These are phyloP conservation scores for Myotis findleyi DNA, from an alignment of 2,797 vertebrate genomes.

Conservation along the genomic window DNA sequence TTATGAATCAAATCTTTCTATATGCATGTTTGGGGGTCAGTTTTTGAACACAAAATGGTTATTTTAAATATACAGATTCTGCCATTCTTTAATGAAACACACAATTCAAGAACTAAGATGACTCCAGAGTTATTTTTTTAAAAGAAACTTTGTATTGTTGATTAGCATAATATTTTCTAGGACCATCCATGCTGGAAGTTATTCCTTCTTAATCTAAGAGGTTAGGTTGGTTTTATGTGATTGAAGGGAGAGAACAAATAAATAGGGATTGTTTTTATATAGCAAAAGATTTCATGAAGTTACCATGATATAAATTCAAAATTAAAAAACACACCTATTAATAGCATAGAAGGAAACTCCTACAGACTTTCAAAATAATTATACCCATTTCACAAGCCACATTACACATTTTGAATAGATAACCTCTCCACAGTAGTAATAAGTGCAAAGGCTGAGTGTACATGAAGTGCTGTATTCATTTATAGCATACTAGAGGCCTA, in stretches of 20 bases:
- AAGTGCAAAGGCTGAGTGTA: slow-evolving; percentile 6
- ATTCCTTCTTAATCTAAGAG: slow-evolving; percentile 18
- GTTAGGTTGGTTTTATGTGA: slow-evolving; percentile 39
- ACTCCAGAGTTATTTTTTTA: slow-evolving; percentile 20
- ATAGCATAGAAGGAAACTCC: slow-evolving; percentile 42
- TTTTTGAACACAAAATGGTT: slow-evolving; percentile 47
- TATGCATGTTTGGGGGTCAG: slow-evolving; percentile 5
- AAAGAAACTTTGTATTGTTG: too few species aligned
- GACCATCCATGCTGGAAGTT: too few species aligned
- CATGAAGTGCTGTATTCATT: background rate
- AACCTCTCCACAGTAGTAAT: background rate
- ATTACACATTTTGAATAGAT: slow-evolving; percentile 38
- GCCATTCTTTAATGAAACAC: slow-evolving; percentile 12
- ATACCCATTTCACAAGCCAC: slow-evolving; percentile 15
- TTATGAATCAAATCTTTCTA: slow-evolving; percentile 31
- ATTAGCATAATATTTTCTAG: too few species aligned
- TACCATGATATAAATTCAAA: slow-evolving; percentile 57
- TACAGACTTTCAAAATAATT: slow-evolving; percentile 58
- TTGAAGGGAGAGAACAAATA: slow-evolving; percentile 40
- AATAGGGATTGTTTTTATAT: slow-evolving; percentile 41
- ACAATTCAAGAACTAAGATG: slow-evolving; percentile 42
- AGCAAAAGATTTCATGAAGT: slow-evolving; percentile 51
- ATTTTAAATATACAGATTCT: slow-evolving; percentile 35
- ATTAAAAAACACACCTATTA: slow-evolving; percentile 46
- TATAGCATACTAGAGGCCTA: background rate